These are phyloP conservation scores for Fulica atra DNA, from an alignment of 2,113 vertebrate genomes.

Conservation along the genomic window DNA sequence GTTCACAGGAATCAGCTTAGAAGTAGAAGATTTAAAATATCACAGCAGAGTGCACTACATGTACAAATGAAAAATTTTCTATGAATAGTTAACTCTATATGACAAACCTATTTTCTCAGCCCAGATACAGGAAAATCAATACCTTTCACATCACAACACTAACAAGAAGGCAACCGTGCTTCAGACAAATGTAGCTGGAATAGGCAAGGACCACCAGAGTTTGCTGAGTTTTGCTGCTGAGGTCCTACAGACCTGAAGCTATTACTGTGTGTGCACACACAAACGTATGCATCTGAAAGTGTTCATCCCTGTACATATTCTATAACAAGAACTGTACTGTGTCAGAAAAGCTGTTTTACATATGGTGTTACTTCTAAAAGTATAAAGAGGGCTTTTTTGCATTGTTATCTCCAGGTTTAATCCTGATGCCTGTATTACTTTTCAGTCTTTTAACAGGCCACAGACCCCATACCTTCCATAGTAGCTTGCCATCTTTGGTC, in stretches of 20 bases:
- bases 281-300: not conserved
- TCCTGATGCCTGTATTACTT: not conserved
- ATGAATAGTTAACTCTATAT: not conserved
- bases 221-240: not conserved
- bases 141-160: not conserved
- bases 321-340: not conserved
- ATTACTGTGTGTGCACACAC: not conserved
- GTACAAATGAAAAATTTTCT: slow-evolving; percentile 14
- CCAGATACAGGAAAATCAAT: not conserved
- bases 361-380: not conserved
- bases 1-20: slow-evolving; percentile 31
- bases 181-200: not conserved
- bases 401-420: not conserved
- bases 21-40: slow-evolving; percentile 30
- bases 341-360: not conserved
- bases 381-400: not conserved
- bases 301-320: not conserved
- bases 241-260: not conserved
- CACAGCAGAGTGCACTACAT: not conserved
- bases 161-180: not conserved
- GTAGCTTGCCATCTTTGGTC: not conserved
- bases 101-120: slow-evolving; percentile 12
- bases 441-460: not conserved
- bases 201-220: not conserved
- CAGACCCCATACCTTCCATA: not conserved